A percentile compares a stretch with the other conserved stretches of the same genome.
phyloP scores from a whole-genome alignment of 2,797 vertebrate species.

The Tiaroga cobitis region DNA sequence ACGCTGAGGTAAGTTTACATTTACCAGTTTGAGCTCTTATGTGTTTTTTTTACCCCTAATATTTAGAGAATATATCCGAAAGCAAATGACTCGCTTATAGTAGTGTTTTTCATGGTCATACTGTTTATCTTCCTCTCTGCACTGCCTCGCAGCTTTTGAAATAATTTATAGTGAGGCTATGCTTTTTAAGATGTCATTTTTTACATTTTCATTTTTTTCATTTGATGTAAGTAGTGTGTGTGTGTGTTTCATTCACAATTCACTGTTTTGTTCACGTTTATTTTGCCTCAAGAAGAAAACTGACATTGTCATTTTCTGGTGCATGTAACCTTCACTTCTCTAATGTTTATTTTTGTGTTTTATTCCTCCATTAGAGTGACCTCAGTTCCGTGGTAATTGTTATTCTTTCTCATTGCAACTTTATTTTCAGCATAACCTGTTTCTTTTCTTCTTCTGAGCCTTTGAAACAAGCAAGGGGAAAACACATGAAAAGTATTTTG shows the following conservation, averaged over 20 bases:
- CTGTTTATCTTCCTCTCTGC: conserved; percentile 34
- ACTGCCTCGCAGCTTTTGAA: conserved; percentile 18
- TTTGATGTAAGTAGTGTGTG: conserved; percentile 61
- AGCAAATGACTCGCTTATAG: background rate
- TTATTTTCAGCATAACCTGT: conserved; percentile 71
- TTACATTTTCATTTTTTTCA: conserved; percentile 7
- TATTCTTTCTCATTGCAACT: conserved; percentile 89
- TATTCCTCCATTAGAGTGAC: conserved; percentile 99
- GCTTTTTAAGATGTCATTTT: conserved; percentile 41
- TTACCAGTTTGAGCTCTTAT: background rate
- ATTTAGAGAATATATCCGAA: background rate
- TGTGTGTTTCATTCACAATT: conserved; percentile 46
- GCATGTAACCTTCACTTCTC: conserved; percentile 95
- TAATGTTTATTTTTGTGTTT: conserved; percentile 92
- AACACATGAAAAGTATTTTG: conserved; percentile 81
- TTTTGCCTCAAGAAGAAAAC: conserved; percentile 52
- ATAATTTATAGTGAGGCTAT: conserved; percentile 17
- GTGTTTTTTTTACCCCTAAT: too few relatives aligned
- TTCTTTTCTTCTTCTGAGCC: conserved; percentile 69
- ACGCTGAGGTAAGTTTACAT: conserved; percentile 88
- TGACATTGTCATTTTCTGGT: conserved; percentile 83
- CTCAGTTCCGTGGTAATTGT: conserved; percentile 99
- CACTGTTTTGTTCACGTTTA: conserved; percentile 62
- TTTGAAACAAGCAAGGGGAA: conserved; percentile 73
- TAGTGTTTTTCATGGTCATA: background rate